Percentiles rank a stretch among this genome's conserved stretches.
phyloP scores from a whole-genome alignment of 2,888 invertebrate species.

The Bombylius discolor region DNA sequence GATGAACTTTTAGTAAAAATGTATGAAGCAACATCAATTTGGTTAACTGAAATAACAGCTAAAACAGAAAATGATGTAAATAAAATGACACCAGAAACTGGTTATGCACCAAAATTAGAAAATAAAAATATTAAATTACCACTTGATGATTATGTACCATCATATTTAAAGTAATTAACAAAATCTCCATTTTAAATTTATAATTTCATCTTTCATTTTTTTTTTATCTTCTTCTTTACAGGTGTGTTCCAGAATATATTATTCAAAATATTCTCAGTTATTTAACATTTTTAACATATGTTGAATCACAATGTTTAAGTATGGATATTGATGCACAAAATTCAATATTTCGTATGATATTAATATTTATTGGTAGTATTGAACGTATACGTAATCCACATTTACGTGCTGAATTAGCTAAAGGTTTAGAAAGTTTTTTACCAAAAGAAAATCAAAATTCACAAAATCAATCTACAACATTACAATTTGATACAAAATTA shows the following conservation, averaged over 20 bases:
- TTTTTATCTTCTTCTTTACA: constrained; percentile 25
- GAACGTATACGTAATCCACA: constrained; percentile 79
- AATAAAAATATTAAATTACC: constrained; percentile 46
- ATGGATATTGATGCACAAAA: constrained; percentile 49
- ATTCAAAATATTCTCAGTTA: constrained; percentile 77
- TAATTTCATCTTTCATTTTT: constrained; percentile 13
- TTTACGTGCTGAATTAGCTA: constrained; percentile 77
- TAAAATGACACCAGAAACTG: constrained; percentile 25
- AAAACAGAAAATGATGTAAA: constrained; percentile 34
- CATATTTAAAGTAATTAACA: constrained; percentile 47
- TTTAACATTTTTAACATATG: constrained; percentile 60
- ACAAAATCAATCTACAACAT: constrained; percentile 20
- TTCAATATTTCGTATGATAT: constrained; percentile 62
- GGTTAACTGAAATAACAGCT: constrained; percentile 73
- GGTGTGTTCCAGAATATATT: constrained; percentile 81
- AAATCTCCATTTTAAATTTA: constrained; percentile 1
- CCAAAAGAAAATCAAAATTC: constrained; percentile 51
- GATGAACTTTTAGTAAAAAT: constrained; percentile 59
- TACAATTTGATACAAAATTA: constrained; percentile 52
- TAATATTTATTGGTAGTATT: constrained; percentile 80
- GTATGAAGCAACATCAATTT: constrained; percentile 67
- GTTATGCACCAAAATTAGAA: constrained; percentile 48
- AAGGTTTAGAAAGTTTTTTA: constrained; percentile 74
- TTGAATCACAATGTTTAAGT: constrained; percentile 49
- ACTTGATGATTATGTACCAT: constrained; percentile 48